Evolutionary conservation across 2,888 invertebrate genomes (phyloP), one percentile per base, ranked within the genome.

Genomic region (Drymonia ruficornis): DNA sequence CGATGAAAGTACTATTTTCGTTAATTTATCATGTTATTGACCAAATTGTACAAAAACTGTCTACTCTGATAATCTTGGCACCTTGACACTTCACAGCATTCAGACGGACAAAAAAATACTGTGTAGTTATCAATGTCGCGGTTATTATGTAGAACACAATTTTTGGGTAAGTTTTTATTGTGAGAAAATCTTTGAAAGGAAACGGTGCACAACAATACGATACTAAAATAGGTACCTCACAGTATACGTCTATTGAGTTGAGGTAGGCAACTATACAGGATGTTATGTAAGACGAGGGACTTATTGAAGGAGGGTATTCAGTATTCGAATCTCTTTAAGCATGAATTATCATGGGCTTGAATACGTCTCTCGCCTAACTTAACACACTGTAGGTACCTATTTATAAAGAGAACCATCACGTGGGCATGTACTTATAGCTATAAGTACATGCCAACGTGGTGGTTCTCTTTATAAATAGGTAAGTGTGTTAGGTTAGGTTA

Each of bases 81-180:
- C 43, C 43, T 43, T 43, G 43, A 43, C 40, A 40, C 43, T 43
- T 43, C 19, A 43, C 5, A 16, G 12, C 8, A 19, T 19, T 12
- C 43, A 43, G 43, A 18, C 19, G 7, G 13, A 43, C 43, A 43
- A 43, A 43, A 42, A 43, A 16, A 43, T 7, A 16, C 8, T 43
- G 19, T 43, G 19, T 43, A 3, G 43, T 23, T 19, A 43, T 43
- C 43, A 43, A 43, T 43, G 43, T 43, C 19, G 19, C 16, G 12
- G 23, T 19, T 19, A 19, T 43, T 43, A 19, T 19, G 19, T 43
- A 11, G 13, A 36, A 36, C 16, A 40, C 15, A 40, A 40, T 40
- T 40, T 9, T 36, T 36, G n/a, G n/a, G 36, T 36, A 34, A 15
- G 15, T 38, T 3, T 5, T 15, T 15, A 16, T 40, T 40, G 40